Conservation (phyloP, 35 echinoderm and acorn worm genomes). For the Ptychodera flava region DNA sequence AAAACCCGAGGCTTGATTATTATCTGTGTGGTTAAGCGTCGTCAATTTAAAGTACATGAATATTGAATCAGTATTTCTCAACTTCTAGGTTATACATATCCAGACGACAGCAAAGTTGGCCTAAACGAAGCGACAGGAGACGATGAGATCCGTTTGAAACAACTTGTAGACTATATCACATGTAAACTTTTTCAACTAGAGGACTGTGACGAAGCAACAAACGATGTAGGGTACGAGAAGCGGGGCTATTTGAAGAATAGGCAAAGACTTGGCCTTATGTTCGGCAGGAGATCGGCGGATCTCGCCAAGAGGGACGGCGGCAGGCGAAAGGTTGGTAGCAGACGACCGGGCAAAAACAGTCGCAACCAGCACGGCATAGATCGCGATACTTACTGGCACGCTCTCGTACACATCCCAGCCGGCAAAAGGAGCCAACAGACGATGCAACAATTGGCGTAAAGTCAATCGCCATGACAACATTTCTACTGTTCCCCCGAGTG, state of each 20-base stretch:
- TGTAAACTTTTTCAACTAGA: neutral
- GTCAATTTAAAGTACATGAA: no score
- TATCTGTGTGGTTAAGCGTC: no score
- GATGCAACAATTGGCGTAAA: no score
- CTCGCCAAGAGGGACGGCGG: neutral
- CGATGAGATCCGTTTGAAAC: neutral
- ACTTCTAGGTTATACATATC: no score
- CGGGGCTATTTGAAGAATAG: neutral
- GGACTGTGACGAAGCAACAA: neutral
- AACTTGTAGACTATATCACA: neutral
- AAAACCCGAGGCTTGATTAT: no score
- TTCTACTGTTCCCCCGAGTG: no score
- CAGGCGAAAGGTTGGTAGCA: neutral
- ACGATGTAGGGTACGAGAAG: neutral
- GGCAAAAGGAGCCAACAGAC: neutral
- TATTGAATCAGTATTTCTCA: no score
- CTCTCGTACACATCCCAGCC: neutral
- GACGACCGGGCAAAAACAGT: neutral
- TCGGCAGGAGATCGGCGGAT: neutral
- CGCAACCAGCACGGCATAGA: neutral
- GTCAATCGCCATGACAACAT: no score
- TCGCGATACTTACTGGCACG: neutral
- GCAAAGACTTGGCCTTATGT: neutral
- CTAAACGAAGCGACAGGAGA: no score
- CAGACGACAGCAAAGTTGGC: no score